Percentiles rank a stretch among this genome's conserved stretches.
Conservation (phyloP, 2,888 invertebrate genomes). For the Biston betularia region DNA sequence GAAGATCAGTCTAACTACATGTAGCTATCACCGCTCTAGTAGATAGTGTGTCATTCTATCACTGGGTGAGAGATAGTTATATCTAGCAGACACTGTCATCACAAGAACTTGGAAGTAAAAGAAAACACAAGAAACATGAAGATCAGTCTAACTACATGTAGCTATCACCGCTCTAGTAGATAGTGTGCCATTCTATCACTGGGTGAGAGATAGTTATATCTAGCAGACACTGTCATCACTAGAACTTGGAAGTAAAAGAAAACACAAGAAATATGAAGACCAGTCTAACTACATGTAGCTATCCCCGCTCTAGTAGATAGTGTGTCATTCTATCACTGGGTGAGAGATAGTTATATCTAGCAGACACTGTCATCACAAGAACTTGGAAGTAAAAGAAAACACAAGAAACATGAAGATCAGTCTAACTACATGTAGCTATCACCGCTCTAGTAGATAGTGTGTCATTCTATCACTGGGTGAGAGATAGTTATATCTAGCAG, state of each 20-base stretch:
- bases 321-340: conserved; percentile 30
- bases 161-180: conserved; percentile 22
- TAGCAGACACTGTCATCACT: conserved; percentile 7
- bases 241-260: conserved; percentile 3
- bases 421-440: conserved; percentile 15
- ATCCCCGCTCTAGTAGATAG: conserved; percentile 29
- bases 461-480: conserved; percentile 42
- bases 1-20: conserved; percentile 1
- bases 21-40: conserved; percentile 29
- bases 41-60: conserved; percentile 36
- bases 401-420: background rate
- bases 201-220: conserved; percentile 29
- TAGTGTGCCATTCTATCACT: conserved; percentile 42
- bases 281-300: conserved; percentile 16
- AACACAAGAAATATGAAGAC: background rate
- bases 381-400: background rate
- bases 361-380: conserved; percentile 4
- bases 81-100: conserved; percentile 16
- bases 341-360: conserved; percentile 18
- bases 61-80: conserved; percentile 35
- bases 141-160: conserved; percentile 1
- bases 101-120: background rate
- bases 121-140: background rate
- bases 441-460: conserved; percentile 23
- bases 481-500: conserved; percentile 18